Percentiles rank a stretch among this genome's conserved stretches.
Conservation (phyloP, 92 coral and sea anemone species). For the Ricordea florida region DNA sequence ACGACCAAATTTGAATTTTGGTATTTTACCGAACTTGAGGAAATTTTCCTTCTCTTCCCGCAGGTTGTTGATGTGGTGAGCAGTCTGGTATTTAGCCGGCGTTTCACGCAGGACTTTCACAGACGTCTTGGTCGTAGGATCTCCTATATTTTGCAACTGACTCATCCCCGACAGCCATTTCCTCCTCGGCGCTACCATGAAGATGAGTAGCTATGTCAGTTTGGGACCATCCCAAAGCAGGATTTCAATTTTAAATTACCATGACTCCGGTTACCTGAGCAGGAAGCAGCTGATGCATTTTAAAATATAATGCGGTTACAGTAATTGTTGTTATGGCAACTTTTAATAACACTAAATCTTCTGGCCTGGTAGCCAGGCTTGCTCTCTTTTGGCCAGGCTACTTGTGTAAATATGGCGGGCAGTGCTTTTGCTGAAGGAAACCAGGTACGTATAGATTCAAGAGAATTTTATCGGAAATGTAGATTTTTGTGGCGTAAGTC, state of each 20-base stretch:
- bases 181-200: too few relatives aligned
- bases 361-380: constrained; percentile 4
- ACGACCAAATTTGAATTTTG: constrained; percentile 66
- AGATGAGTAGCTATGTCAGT: too few relatives aligned
- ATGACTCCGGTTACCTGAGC: too few relatives aligned
- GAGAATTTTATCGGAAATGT: too few relatives aligned
- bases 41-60: constrained; percentile 84
- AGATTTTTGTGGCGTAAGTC: too few relatives aligned
- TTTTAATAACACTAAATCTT: background rate
- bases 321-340: constrained; percentile 37
- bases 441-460: background rate
- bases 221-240: too few relatives aligned
- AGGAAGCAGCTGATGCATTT: background rate
- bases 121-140: constrained; percentile 68
- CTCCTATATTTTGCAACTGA: too few relatives aligned
- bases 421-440: background rate
- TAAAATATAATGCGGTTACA: background rate
- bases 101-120: constrained; percentile 75
- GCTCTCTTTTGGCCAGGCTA: background rate
- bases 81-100: constrained; percentile 68
- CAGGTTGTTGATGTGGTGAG: constrained; percentile 72
- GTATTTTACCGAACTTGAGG: constrained; percentile 75
- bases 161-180: too few relatives aligned
- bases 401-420: constrained; percentile 30
- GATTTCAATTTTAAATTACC: too few relatives aligned